phyloP scores from a whole-genome alignment of 2,888 invertebrate genomes.

The Tenthredo distinguenda region DNA sequence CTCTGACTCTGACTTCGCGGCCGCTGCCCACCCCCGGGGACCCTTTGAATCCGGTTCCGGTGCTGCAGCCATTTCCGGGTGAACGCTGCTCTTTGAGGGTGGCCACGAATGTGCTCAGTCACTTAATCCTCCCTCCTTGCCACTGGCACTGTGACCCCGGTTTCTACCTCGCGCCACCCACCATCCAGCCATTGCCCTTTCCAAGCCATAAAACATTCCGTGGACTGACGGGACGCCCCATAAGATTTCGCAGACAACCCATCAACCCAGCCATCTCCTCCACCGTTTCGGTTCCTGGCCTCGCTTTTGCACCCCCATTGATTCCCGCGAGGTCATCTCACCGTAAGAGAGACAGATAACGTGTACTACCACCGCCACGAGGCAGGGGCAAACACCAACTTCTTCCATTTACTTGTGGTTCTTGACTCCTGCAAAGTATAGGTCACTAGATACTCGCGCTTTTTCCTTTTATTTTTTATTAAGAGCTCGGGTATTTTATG shows the following conservation, averaged over 20 bases:
- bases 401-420: constrained; percentile 9
- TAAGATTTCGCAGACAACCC: constrained; percentile 54
- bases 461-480: not conserved
- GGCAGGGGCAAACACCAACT: not conserved
- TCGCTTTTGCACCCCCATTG: constrained; percentile 43
- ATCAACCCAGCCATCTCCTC: constrained; percentile 46
- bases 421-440: not conserved
- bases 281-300: constrained; percentile 45
- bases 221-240: constrained; percentile 54
- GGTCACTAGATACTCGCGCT: not conserved
- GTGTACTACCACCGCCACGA: not conserved
- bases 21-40: constrained; percentile 27
- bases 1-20: constrained; percentile 26
- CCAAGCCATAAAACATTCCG: constrained; percentile 55
- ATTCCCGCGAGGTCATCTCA: constrained; percentile 48
- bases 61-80: constrained; percentile 63
- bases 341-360: constrained; percentile 13
- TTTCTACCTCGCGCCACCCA: constrained; percentile 20
- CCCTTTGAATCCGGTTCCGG: constrained; percentile 62
- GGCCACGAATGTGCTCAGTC: constrained; percentile 55
- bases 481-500: constrained; percentile 12
- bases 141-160: constrained; percentile 13
- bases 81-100: constrained; percentile 61
- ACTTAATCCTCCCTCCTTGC: constrained; percentile 51
- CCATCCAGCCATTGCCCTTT: constrained; percentile 52